Evolutionary conservation across 2,888 invertebrate genomes (phyloP).

Genomic region (Entomobrya multifasciata): DNA sequence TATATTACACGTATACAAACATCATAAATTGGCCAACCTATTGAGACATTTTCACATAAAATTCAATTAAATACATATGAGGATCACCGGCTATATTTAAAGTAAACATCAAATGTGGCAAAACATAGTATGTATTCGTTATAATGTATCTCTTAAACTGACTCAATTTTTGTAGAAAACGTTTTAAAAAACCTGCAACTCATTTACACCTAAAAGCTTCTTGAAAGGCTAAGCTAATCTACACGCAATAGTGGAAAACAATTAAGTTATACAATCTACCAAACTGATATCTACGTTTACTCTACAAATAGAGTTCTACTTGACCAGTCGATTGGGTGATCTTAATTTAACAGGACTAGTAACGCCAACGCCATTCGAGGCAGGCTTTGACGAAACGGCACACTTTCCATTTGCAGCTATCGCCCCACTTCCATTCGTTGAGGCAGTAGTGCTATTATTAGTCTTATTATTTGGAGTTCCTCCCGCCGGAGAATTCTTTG

Average conservation of each 20-base stretch:
- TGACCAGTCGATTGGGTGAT: conserved; percentile 67
- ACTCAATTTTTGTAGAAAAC: neutral
- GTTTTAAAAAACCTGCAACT: conserved; percentile 6
- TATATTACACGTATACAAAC: neutral
- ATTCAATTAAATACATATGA: neutral
- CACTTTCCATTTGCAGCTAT: conserved; percentile 51
- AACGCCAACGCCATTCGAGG: conserved; percentile 61
- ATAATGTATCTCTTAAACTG: no score
- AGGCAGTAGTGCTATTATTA: neutral
- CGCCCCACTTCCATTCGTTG: conserved; percentile 9
- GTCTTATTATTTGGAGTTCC: conserved; percentile 37
- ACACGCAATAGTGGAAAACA: neutral
- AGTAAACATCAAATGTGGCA: no score
- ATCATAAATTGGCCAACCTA: neutral
- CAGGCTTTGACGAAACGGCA: conserved; percentile 58
- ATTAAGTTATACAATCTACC: neutral
- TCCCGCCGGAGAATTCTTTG: no score
- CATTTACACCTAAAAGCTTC: neutral
- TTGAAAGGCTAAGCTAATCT: neutral
- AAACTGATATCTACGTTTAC: neutral
- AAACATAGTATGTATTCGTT: no score
- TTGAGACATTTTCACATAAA: neutral
- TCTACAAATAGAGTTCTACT: conserved; percentile 38
- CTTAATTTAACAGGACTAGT: conserved; percentile 74
- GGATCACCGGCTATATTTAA: neutral